These are phyloP conservation scores for Pantelozetes paolii DNA, from an alignment of 2,888 invertebrate genomes.

Conservation along the genomic window DNA sequence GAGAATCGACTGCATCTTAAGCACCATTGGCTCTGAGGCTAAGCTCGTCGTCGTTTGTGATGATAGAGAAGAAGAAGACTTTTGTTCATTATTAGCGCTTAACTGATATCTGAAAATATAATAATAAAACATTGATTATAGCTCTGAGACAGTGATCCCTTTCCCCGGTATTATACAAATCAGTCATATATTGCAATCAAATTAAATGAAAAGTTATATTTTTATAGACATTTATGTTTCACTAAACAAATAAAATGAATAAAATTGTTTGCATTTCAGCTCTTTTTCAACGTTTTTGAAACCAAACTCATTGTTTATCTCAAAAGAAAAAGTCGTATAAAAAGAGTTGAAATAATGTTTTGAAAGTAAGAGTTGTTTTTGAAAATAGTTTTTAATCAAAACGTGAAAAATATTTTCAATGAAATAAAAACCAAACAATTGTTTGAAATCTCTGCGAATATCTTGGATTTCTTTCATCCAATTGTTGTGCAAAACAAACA, in stretches of 20 bases:
- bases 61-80: background rate
- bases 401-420: background rate
- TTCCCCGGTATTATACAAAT: background rate
- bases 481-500: background rate
- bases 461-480: background rate
- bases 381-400: too few species aligned
- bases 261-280: too few species aligned
- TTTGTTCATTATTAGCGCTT: background rate
- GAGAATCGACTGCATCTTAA: slow-evolving; percentile 3
- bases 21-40: background rate
- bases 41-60: background rate
- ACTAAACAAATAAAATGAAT: too few species aligned
- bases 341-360: too few species aligned
- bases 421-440: background rate
- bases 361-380: too few species aligned
- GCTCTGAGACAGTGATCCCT: background rate
- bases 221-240: background rate
- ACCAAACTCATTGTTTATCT: too few species aligned
- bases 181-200: background rate
- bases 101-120: background rate
- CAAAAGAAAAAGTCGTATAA: too few species aligned
- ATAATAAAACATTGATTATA: slow-evolving; percentile 8
- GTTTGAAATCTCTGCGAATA: background rate
- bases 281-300: too few species aligned
- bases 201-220: background rate